Conservation (phyloP, 2,888 invertebrate genomes). For the Xanthorhoe designata region DNA sequence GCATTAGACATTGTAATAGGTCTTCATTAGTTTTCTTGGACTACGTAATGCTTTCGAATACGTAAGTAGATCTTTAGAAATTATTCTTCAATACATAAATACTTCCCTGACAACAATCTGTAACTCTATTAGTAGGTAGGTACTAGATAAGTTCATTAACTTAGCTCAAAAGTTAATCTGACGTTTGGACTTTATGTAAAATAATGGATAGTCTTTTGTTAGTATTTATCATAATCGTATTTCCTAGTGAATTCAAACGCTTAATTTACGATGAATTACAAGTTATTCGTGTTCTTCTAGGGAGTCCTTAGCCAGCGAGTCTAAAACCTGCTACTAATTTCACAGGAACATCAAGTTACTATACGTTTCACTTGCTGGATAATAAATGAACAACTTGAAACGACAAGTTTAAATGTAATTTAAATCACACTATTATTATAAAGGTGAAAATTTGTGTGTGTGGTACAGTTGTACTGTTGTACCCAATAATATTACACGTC, state of each 20-base stretch:
- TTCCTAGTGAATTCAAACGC: constrained; percentile 5
- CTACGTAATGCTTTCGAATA: constrained; percentile 25
- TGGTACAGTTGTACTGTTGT: too few relatives aligned
- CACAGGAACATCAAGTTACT: constrained; percentile 13
- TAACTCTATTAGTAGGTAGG: too few relatives aligned
- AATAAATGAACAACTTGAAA: neutral
- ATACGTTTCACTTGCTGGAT: neutral
- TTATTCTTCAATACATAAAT: neutral
- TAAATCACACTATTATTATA: too few relatives aligned
- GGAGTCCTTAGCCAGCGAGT: constrained; percentile 25
- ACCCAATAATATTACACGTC: too few relatives aligned
- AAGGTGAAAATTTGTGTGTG: too few relatives aligned
- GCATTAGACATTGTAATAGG: constrained; percentile 44
- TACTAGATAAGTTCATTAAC: too few relatives aligned
- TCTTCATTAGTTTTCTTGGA: constrained; percentile 29
- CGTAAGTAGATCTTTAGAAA: neutral
- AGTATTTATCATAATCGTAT: constrained; percentile 6
- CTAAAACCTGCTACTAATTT: constrained; percentile 21
- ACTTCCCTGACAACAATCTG: too few relatives aligned
- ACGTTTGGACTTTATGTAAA: too few relatives aligned
- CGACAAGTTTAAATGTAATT: too few relatives aligned
- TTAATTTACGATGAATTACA: constrained; percentile 39
- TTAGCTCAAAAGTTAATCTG: too few relatives aligned
- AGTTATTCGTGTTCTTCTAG: constrained; percentile 41
- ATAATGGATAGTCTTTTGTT: neutral